These are phyloP conservation scores for Sphaerophoria rueppellii DNA, from an alignment of 2,888 invertebrate species.

Conservation along the genomic window DNA sequence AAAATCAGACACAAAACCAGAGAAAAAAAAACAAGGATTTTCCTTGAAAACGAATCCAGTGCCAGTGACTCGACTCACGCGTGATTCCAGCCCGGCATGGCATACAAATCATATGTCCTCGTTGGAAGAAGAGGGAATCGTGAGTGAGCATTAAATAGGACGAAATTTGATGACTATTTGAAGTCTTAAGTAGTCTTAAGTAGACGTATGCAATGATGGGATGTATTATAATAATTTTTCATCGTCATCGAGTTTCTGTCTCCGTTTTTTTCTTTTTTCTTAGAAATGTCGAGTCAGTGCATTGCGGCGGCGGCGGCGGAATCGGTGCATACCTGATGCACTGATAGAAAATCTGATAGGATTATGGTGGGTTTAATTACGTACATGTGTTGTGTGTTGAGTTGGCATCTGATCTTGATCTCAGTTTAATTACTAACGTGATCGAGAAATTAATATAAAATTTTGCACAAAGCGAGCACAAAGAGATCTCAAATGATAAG, in stretches of 20 bases:
- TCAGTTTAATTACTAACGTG: constrained; percentile 30
- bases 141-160: constrained; percentile 68
- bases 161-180: constrained; percentile 73
- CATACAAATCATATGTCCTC: constrained; percentile 55
- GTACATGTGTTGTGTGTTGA: constrained; percentile 9
- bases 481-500: constrained; percentile 7
- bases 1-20: constrained; percentile 13
- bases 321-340: not conserved
- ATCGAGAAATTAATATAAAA: constrained; percentile 29
- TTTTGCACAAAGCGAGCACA: not conserved
- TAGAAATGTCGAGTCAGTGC: not conserved
- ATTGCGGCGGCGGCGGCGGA: not conserved
- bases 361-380: constrained; percentile 64
- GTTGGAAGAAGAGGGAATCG: constrained; percentile 41
- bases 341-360: constrained; percentile 59
- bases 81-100: constrained; percentile 6
- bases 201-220: constrained; percentile 62
- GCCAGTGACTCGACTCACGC: constrained; percentile 18
- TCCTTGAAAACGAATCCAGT: constrained; percentile 32
- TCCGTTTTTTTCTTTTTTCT: not conserved
- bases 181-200: constrained; percentile 69
- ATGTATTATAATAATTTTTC: constrained; percentile 16
- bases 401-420: not conserved
- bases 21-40: constrained; percentile 36
- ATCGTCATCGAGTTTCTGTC: not conserved